Conservation (phyloP, 2,888 invertebrate genomes). For the Himalopsyche kuldschensis region DNA sequence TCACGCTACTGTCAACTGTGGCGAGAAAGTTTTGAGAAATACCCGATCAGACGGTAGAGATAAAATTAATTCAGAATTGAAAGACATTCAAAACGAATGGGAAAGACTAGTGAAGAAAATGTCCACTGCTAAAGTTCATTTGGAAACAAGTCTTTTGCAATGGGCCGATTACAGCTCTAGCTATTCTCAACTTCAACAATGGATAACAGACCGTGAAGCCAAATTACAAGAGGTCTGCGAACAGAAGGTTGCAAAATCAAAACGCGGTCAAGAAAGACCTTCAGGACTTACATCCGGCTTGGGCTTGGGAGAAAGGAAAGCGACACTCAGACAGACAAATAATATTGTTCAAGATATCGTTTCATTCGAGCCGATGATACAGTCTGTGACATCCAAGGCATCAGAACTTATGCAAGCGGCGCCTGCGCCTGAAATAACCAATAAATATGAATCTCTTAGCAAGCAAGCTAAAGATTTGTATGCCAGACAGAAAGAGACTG, state of each 20-base stretch:
- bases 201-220: constrained; percentile 92
- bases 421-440: constrained; percentile 89
- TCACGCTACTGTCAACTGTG: constrained; percentile 84
- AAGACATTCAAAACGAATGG: constrained; percentile 91
- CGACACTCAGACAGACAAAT: constrained; percentile 86
- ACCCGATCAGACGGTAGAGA: constrained; percentile 89
- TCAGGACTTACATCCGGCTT: constrained; percentile 74
- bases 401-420: constrained; percentile 89
- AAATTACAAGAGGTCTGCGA: constrained; percentile 88
- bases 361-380: constrained; percentile 96
- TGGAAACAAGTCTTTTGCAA: constrained; percentile 88
- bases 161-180: constrained; percentile 97
- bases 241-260: constrained; percentile 78
- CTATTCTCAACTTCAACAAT: constrained; percentile 88
- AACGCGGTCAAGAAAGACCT: constrained; percentile 69
- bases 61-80: constrained; percentile 81
- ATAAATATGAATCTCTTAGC: constrained; percentile 85
- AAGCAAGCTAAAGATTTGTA: constrained; percentile 90
- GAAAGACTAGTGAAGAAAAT: constrained; percentile 88
- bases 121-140: constrained; percentile 85
- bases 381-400: constrained; percentile 91
- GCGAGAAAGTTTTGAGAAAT: constrained; percentile 85
- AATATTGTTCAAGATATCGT: constrained; percentile 96
- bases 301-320: constrained; percentile 83
- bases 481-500: constrained; percentile 85